Percentiles rank a stretch among this genome's conserved stretches.
These are phyloP conservation scores for Netelia fuscicornis DNA, from an alignment of 2,888 invertebrate species.

Conservation along the genomic window DNA sequence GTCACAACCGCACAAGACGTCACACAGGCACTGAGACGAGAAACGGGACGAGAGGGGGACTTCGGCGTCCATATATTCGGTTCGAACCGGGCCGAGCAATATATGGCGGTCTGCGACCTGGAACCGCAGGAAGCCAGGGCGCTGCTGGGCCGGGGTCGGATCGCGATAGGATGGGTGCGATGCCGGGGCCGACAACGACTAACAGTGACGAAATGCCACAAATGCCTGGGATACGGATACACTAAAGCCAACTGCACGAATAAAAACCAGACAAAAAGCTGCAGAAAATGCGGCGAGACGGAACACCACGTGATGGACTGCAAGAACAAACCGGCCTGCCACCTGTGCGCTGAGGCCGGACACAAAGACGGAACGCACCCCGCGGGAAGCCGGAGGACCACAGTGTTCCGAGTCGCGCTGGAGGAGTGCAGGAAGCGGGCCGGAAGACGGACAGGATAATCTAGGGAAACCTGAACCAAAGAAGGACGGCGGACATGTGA, in stretches of 20 bases:
- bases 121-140: constrained; percentile 45
- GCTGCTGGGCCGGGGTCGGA: constrained; percentile 53
- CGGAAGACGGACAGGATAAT: neutral
- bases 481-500: no score
- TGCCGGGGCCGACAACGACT: constrained; percentile 56
- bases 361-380: constrained; percentile 29
- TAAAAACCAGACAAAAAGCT: neutral
- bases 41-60: constrained; percentile 51
- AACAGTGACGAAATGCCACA: constrained; percentile 45
- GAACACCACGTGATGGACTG: constrained; percentile 45
- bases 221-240: constrained; percentile 4
- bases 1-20: constrained; percentile 42
- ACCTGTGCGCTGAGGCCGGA: constrained; percentile 51
- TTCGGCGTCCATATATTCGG: constrained; percentile 51
- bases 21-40: constrained; percentile 36
- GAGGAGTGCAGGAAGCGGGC: no score
- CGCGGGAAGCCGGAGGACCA: constrained; percentile 1
- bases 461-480: neutral
- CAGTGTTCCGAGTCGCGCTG: no score
- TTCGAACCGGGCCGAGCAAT: constrained; percentile 57
- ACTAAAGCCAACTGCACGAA: neutral
- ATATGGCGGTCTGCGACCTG: constrained; percentile 60
- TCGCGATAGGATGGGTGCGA: constrained; percentile 44
- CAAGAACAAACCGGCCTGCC: constrained; percentile 23
- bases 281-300: neutral